Evolutionary conservation across 1,140 invertebrate genomes (phyloP).

Genomic region (Zaprionus ghesquierei): DNA sequence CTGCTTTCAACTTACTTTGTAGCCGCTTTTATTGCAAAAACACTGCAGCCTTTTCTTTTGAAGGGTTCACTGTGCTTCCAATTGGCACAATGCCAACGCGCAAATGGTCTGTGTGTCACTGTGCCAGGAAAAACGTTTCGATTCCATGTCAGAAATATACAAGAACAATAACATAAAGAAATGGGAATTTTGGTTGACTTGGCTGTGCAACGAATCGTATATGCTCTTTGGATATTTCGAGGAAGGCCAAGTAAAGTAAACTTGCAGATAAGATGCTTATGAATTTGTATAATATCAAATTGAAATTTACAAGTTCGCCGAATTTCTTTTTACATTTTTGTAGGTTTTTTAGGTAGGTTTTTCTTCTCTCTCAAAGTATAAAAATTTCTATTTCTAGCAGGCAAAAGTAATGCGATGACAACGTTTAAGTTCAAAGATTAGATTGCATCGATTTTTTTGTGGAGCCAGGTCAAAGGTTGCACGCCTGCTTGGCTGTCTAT

Average conservation of each 20-base stretch:
- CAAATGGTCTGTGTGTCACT: constrained; percentile 46
- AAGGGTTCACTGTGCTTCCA: neutral
- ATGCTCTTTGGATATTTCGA: too few relatives aligned
- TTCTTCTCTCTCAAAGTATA: too few relatives aligned
- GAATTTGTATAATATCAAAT: too few relatives aligned
- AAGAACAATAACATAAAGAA: too few relatives aligned
- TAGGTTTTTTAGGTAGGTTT: too few relatives aligned
- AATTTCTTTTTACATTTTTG: too few relatives aligned
- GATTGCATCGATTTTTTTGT: neutral
- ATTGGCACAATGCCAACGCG: constrained; percentile 39
- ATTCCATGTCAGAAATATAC: neutral
- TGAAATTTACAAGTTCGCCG: too few relatives aligned
- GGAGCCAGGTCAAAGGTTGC: neutral
- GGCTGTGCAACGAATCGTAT: too few relatives aligned
- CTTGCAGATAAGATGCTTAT: neutral
- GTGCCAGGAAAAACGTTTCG: constrained; percentile 20
- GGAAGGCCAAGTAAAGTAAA: neutral
- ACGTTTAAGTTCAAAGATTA: neutral
- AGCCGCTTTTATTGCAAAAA: neutral
- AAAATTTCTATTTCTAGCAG: too few relatives aligned
- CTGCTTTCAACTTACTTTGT: constrained; percentile 3
- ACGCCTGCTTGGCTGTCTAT: neutral
- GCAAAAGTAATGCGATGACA: too few relatives aligned
- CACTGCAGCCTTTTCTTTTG: neutral
- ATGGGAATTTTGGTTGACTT: neutral